Conservation (phyloP, 1,140 invertebrate genomes). For the Cotesia glomerata region DNA sequence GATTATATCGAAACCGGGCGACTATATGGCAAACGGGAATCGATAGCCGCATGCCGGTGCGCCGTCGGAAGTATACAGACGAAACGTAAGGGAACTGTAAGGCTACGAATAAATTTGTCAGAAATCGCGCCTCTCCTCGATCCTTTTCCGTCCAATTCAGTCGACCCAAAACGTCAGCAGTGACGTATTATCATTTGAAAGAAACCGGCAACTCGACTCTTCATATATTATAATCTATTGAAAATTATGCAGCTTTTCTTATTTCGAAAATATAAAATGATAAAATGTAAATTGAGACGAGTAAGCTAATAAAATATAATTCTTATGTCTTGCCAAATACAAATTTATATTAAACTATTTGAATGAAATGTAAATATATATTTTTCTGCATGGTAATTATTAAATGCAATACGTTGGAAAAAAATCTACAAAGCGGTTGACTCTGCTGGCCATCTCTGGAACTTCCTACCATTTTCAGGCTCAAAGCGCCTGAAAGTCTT, state of each 20-base stretch:
- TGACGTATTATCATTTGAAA: slow-evolving; percentile 19
- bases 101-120: slow-evolving; percentile 51
- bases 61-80: slow-evolving; percentile 31
- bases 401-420: too few relatives aligned
- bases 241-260: neutral
- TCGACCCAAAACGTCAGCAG: slow-evolving; percentile 17
- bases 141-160: slow-evolving; percentile 34
- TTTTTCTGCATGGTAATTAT: too few relatives aligned
- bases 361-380: too few relatives aligned
- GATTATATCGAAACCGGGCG: slow-evolving; percentile 43
- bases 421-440: too few relatives aligned
- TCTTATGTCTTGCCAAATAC: too few relatives aligned
- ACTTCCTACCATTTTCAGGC: too few relatives aligned
- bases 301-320: too few relatives aligned
- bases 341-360: too few relatives aligned
- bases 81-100: slow-evolving; percentile 17
- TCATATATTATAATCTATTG: neutral
- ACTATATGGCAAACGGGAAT: slow-evolving; percentile 35
- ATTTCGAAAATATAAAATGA: too few relatives aligned
- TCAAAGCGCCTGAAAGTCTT: too few relatives aligned
- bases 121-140: slow-evolving; percentile 40
- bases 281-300: too few relatives aligned
- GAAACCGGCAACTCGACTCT: neutral
- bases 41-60: slow-evolving; percentile 39
- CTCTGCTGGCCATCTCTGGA: too few relatives aligned